Evolutionary conservation across 2,113 vertebrate genomes (phyloP), one percentile per base, ranked within the genome.

Genomic region (Anhinga rufa): DNA sequence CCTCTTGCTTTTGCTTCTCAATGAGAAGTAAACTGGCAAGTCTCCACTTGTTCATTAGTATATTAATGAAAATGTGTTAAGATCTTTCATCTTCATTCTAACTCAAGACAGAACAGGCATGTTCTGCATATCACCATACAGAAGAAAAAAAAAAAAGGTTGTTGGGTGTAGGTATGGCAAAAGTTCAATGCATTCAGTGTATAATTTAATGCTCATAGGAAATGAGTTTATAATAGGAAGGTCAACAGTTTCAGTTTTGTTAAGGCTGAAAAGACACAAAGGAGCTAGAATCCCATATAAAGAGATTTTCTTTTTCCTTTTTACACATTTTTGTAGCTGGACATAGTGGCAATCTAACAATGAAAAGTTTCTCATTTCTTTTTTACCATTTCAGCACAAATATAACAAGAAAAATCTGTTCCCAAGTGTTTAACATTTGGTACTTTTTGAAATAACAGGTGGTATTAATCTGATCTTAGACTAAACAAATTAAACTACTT

Each of bases 191-290:
- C 36, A 74, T 95, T 95, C 74, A 42, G 57, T 71, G 62, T 87
- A 75, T 82, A 88, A 95, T 94, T 90, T 72, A 94, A 95, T 92
- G 82, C 74, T 97, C 74, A 78, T 31, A 87, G 62, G 68, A 68
- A 79, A 90, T 68, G 1, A 77, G 32, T 75, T 94, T 75, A 34
- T 71, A 89, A 82, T 75, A 74, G 28, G 38, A 90, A 89, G 66
- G 44, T 92, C 88, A 95, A 82, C 46, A 28, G 5, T 69, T 92
- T 82, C 77, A 82, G 48, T 60, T 94, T 94, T 91, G 25, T 54
- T 74, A 94, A 87, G 77, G 48, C 42, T 52, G 36, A 85, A 78
- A 82, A 93, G n/a, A 74, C 26, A 80, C 62, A 91, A 76, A 90
- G 34, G 40, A 97, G 34, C 5, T 40, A 90, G 89, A 82, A 72